Evolutionary conservation across 2,888 invertebrate genomes (phyloP).

Genomic region (Oligia fasciuncula): DNA sequence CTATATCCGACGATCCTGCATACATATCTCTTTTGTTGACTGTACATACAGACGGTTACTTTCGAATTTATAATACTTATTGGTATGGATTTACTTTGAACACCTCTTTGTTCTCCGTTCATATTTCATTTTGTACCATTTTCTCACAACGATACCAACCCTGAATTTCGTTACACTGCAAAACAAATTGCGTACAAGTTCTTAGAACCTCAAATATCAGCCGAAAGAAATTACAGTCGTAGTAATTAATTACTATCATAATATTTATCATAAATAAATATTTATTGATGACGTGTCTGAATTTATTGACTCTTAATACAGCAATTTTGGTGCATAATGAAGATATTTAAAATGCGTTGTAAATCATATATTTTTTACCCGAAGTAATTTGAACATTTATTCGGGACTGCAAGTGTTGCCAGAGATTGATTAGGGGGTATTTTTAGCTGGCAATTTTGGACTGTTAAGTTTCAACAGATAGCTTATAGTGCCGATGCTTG

Average conservation of each 20-base stretch:
- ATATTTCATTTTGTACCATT: not conserved
- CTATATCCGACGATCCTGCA: too few relatives aligned
- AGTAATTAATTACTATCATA: slow-evolving; percentile 80
- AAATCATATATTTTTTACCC: slow-evolving; percentile 65
- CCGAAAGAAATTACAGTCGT: slow-evolving; percentile 74
- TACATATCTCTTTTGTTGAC: too few relatives aligned
- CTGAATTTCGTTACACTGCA: slow-evolving; percentile 66
- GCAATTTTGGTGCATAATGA: slow-evolving; percentile 68
- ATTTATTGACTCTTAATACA: slow-evolving; percentile 77
- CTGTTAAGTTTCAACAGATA: not conserved
- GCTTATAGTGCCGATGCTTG: not conserved
- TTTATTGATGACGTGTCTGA: slow-evolving; percentile 77
- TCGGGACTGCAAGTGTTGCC: slow-evolving; percentile 35
- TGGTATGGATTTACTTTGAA: too few relatives aligned
- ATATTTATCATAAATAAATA: slow-evolving; percentile 81
- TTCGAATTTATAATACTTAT: too few relatives aligned
- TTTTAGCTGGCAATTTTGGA: slow-evolving; percentile 25
- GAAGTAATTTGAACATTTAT: slow-evolving; percentile 65
- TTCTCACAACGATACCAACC: slow-evolving; percentile 64
- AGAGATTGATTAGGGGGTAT: slow-evolving; percentile 25
- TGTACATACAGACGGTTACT: too few relatives aligned
- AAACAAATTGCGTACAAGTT: slow-evolving; percentile 85
- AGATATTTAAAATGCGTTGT: slow-evolving; percentile 73
- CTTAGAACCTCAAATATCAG: slow-evolving; percentile 79
- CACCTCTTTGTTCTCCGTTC: not conserved